phyloP scores from a whole-genome alignment of 1,140 invertebrate species.

The Vollenhovia emeryi region DNA sequence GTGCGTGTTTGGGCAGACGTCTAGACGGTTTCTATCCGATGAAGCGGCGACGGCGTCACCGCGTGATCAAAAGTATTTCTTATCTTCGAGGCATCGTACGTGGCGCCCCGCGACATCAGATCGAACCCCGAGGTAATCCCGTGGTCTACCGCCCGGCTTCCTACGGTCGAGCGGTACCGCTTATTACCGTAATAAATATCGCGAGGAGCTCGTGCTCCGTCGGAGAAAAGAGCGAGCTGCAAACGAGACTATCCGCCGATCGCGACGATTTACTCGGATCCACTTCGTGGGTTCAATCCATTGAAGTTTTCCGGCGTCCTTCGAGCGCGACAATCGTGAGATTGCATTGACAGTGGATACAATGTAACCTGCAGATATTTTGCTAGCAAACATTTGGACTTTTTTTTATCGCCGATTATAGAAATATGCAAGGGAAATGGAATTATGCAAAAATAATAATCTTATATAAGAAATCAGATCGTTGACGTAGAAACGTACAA shows the following conservation, averaged over 20 bases:
- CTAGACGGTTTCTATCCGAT: constrained; percentile 70
- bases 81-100: constrained; percentile 51
- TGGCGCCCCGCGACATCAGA: background rate
- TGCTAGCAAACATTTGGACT: background rate
- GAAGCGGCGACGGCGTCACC: constrained; percentile 29
- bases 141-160: background rate
- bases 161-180: background rate
- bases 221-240: background rate
- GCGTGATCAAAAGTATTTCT: constrained; percentile 62
- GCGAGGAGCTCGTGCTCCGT: background rate
- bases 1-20: constrained; percentile 73
- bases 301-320: background rate
- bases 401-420: background rate
- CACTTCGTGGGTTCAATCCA: constrained; percentile 5
- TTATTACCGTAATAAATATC: constrained; percentile 55
- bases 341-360: background rate
- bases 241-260: constrained; percentile 12
- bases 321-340: background rate
- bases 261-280: constrained; percentile 36
- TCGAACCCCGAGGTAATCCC: constrained; percentile 32
- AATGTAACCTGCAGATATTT: background rate
- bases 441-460: background rate
- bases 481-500: background rate
- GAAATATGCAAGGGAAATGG: background rate
- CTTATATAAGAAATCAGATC: background rate